Evolutionary conservation across 2,113 vertebrate genomes (phyloP), one percentile per base, ranked within the genome.

Genomic region (Phalacrocorax pelagicus): DNA sequence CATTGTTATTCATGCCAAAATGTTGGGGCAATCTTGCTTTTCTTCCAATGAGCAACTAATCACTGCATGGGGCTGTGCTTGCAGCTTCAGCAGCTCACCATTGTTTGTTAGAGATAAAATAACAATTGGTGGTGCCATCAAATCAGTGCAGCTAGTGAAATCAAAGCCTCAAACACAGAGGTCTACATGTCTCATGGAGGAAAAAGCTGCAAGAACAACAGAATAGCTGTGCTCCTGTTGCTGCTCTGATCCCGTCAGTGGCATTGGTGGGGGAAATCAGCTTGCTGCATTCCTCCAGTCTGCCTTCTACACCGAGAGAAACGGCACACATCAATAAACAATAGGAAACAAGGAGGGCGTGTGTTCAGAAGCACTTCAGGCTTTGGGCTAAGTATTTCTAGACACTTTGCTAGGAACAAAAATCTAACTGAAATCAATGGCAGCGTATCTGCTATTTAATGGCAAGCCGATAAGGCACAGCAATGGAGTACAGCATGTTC

Each of bases 381-480:
- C 69, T 91, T 69, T 61, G 86, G 86, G 52, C 52, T 92, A 65
- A 95, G 82, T 91, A 51, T 90, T 94, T 74, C 82, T 34, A 9
- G 70, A 52, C 83, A 40, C 71, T 81, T 92, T 81, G 36, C 69
- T 81, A 69, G 81, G 72, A 89, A 66, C 87, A 88, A 70, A 42
- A 77, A 29, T 73, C 30, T 73, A 87, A 85, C 84, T 42, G 94
- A 94, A 97, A 94, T 96, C 96, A 24, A 94, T 96, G 86, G 92
- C 69, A 67, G 55, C 1, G 2, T 42, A 79, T 86, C 96, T 92
- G 86, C 47, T 69, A 8, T 40, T 94, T 91, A 91, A 77, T 73
- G 78, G 86, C 49, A 81, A 94, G 74, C 88, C 70, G 3, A 89
- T 95, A 79, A 8, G 0, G 67, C 14, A 2, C 5, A 0, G 75